Evolutionary conservation across 2,888 invertebrate genomes (phyloP), one percentile per base, ranked within the genome.

Genomic region (Heliconius sara): DNA sequence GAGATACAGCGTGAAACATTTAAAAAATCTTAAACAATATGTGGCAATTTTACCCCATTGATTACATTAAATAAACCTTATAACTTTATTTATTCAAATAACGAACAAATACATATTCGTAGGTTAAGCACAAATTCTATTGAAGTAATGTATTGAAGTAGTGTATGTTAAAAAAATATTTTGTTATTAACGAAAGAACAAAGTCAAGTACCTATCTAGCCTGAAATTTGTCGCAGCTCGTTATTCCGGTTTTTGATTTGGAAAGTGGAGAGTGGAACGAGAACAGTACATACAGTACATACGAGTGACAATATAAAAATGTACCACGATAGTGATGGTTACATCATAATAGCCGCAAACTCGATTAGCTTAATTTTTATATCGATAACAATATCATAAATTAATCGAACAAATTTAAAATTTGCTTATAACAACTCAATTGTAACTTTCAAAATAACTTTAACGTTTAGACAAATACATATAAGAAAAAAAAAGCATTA

Each of bases 171-270:
- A 25, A 60, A 19, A 22, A 60, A 9, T 25, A 60, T 27, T n/a
- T 16, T 73, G 30, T 39, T 73, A 34, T 39, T 43, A 57, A 27
- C 63, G 52, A n/a, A 66, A 52, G 19, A 73, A 73, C 52, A 52
- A 52, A 73, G 52, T 66, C 47, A 12, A 60, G 65, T 65, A 52
- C 52, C 6, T 25, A 60, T 60, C 74, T 63, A 63, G 68, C 30
- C 30, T 81, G 78, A 83, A 81, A 85, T 82, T 74, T 81, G 78
- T 82, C 79, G 82, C 87, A 83, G 84, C 84, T 85, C 79, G 84
- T 88, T 85, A 91, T 88, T 88, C 91, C 89, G 90, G 91, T 90
- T 89, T 86, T 85, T 85, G 86, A 84, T 91, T 92, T 91, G 88
- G 92, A 92, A 93, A 93, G 91, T 89, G 81, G 87, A 85, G 83